These are phyloP conservation scores for Leucania comma DNA, from an alignment of 2,888 invertebrate genomes.

Conservation along the genomic window DNA sequence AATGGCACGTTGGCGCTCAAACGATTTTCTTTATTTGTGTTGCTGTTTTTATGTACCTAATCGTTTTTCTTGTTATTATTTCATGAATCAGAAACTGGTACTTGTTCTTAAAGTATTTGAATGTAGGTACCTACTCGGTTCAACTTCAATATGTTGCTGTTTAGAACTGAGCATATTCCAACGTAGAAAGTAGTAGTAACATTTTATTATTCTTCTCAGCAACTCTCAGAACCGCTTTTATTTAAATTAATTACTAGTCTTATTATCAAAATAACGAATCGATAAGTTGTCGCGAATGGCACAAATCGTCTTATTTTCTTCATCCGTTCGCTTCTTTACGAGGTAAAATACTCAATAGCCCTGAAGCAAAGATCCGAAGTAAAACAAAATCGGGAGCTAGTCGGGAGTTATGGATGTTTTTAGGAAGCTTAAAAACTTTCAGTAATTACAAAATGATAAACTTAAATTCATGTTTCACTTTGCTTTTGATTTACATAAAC, in stretches of 20 bases:
- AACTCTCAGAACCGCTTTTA: slow-evolving; percentile 29
- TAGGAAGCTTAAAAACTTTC: slow-evolving; percentile 30
- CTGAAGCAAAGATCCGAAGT: neutral
- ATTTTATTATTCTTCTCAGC: neutral
- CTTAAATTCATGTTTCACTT: slow-evolving; percentile 19
- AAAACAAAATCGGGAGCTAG: slow-evolving; percentile 16
- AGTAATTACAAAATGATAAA: slow-evolving; percentile 41
- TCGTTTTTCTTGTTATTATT: slow-evolving; percentile 56
- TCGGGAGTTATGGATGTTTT: slow-evolving; percentile 23
- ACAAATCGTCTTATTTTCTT: slow-evolving; percentile 6
- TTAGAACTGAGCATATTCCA: slow-evolving; percentile 7
- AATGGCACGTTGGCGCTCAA: slow-evolving; percentile 43
- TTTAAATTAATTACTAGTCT: slow-evolving; percentile 33
- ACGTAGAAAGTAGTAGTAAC: slow-evolving; percentile 20
- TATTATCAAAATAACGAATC: slow-evolving; percentile 3
- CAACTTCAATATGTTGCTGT: neutral
- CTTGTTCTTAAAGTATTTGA: slow-evolving; percentile 6
- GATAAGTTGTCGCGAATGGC: neutral
- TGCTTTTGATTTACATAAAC: slow-evolving; percentile 37
- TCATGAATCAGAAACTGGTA: slow-evolving; percentile 6
- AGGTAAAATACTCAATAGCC: neutral
- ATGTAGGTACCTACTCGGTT: neutral
- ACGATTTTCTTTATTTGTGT: slow-evolving; percentile 58
- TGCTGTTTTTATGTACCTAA: slow-evolving; percentile 53
- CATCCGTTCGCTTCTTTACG: neutral